phyloP scores from a whole-genome alignment of 2,797 vertebrate genomes.

The Bucorvus abyssinicus region DNA sequence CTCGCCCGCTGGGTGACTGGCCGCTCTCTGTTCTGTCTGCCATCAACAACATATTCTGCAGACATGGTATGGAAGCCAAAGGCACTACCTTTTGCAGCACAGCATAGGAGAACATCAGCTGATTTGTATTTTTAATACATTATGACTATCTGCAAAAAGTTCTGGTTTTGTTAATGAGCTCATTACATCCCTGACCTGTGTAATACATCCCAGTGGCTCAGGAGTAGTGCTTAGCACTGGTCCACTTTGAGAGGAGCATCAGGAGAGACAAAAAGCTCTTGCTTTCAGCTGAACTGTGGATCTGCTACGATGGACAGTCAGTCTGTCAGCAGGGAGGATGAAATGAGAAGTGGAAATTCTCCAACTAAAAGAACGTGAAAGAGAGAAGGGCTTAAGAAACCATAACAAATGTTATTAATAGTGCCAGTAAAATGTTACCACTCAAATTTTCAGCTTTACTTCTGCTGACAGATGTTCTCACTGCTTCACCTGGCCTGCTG shows the following conservation, averaged over 20 bases:
- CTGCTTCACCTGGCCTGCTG: not conserved
- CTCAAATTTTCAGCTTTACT: not conserved
- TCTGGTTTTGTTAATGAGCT: not conserved
- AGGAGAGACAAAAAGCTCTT: not conserved
- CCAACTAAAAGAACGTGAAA: not conserved
- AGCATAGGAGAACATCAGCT: not conserved
- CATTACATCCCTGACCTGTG: not conserved
- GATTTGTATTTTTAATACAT: not conserved
- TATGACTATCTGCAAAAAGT: not conserved
- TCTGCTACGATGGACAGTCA: not conserved
- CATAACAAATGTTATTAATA: not conserved
- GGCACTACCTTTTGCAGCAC: not conserved
- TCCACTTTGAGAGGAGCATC: not conserved
- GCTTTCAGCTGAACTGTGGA: not conserved
- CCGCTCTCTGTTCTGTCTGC: fast-evolving
- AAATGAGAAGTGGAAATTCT: not conserved
- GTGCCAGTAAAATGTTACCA: not conserved
- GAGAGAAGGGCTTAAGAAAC: not conserved
- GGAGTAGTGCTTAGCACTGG: not conserved
- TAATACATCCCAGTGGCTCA: not conserved
- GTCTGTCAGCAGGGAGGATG: not conserved
- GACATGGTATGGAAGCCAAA: not conserved
- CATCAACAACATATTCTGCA: not conserved
- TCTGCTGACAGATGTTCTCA: not conserved
- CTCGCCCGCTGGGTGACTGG: not conserved